A percentile compares a stretch with the other conserved stretches of the same genome.
These are phyloP conservation scores for Zoanthus gigantus DNA, from an alignment of 92 coral and sea anemone species.

Conservation along the genomic window DNA sequence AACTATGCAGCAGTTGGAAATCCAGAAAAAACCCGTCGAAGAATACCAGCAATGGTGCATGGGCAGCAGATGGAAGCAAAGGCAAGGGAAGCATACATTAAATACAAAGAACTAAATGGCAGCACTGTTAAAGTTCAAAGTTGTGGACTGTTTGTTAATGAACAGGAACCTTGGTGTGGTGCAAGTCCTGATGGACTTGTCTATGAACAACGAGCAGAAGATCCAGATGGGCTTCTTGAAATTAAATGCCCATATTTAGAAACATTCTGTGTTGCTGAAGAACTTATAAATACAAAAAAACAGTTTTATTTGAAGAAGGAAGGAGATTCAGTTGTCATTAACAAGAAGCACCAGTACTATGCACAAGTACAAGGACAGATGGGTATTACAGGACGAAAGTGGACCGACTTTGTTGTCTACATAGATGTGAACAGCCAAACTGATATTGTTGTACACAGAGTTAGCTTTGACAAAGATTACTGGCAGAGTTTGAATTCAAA, in stretches of 20 bases:
- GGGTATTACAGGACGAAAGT: constrained; percentile 44
- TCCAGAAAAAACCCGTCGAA: constrained; percentile 11
- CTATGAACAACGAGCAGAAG: constrained; percentile 25
- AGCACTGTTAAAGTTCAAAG: constrained; percentile 32
- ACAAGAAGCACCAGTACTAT: constrained; percentile 34
- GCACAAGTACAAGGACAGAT: constrained; percentile 66
- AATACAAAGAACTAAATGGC: constrained; percentile 42
- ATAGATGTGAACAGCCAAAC: constrained; percentile 4
- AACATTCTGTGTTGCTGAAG: constrained; percentile 32
- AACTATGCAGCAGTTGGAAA: constrained; percentile 45
- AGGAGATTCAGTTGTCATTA: constrained; percentile 33
- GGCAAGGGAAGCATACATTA: constrained; percentile 38
- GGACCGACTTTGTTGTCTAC: constrained; percentile 68
- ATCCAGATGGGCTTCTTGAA: constrained; percentile 41
- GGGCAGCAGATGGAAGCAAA: constrained; percentile 34
- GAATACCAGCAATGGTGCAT: constrained; percentile 42
- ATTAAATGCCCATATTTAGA: constrained; percentile 44
- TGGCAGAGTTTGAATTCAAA: constrained; percentile 22
- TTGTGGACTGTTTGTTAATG: constrained; percentile 52
- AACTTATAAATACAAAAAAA: constrained; percentile 33
- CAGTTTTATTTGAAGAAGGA: constrained; percentile 42
- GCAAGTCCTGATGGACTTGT: constrained; percentile 63
- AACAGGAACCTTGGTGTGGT: constrained; percentile 51
- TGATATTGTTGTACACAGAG: constrained; percentile 23
- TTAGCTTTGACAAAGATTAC: constrained; percentile 19